phyloP scores from a whole-genome alignment of 2,113 vertebrate species.

The Trogon surrucura region DNA sequence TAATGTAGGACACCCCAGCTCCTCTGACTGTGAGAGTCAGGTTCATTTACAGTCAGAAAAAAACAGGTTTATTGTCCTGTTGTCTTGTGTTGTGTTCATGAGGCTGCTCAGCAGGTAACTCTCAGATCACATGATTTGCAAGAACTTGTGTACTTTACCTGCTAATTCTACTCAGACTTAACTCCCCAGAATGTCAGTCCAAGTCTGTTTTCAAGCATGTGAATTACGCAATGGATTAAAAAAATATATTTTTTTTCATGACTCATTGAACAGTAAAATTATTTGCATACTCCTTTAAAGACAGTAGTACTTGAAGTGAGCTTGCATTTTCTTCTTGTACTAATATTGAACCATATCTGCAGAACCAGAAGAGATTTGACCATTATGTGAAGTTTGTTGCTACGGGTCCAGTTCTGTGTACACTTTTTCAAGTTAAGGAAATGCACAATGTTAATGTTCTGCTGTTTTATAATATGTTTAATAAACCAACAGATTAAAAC shows the following conservation, averaged over 20 bases:
- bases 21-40: background rate
- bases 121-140: background rate
- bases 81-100: background rate
- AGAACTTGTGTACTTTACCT: background rate
- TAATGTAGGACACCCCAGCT: background rate
- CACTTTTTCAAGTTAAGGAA: background rate
- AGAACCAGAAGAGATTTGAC: background rate
- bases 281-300: background rate
- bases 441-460: background rate
- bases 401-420: too few species aligned
- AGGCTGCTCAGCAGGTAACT: background rate
- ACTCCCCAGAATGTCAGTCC: background rate
- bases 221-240: background rate
- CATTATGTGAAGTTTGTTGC: background rate
- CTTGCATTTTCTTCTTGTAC: background rate
- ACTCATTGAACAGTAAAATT: background rate
- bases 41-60: background rate
- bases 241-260: background rate
- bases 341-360: background rate
- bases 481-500: background rate
- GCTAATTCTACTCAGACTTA: background rate
- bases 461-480: background rate
- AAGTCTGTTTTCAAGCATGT: background rate
- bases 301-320: background rate
- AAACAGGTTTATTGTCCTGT: background rate